Evolutionary conservation across 2,113 vertebrate genomes (phyloP).

Genomic region (Rhegmatorhina hoffmannsi): DNA sequence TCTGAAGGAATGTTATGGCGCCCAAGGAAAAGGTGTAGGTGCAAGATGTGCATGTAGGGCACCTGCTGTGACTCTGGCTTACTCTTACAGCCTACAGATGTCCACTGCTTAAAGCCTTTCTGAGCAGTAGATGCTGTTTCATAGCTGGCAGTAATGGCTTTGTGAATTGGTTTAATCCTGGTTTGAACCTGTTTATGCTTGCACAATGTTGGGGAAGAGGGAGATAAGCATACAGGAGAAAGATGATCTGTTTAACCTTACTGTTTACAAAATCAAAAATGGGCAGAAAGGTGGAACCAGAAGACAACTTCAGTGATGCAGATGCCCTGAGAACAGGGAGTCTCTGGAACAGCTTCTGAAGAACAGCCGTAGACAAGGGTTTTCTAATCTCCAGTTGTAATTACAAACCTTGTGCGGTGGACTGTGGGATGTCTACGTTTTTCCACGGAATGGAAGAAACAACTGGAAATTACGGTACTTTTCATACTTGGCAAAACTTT

Average conservation of each 20-base stretch:
- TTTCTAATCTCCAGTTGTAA: neutral
- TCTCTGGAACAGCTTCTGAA: neutral
- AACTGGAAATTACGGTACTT: neutral
- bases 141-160: neutral
- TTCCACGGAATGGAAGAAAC: neutral
- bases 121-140: neutral
- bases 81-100: neutral
- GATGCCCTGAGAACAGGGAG: neutral
- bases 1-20: neutral
- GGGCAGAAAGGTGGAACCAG: neutral
- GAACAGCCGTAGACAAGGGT: neutral
- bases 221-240: neutral
- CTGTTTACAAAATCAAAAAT: neutral
- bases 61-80: neutral
- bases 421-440: neutral
- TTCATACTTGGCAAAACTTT: neutral
- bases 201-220: neutral
- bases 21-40: neutral
- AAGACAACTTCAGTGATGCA: neutral
- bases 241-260: neutral
- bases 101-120: neutral
- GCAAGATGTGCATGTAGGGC: fast-evolving
- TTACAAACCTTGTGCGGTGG: neutral
- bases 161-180: neutral
- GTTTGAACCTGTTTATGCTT: neutral